Conservation (phyloP, 2,113 vertebrate genomes). For the Poeciliopsis prolifica region DNA sequence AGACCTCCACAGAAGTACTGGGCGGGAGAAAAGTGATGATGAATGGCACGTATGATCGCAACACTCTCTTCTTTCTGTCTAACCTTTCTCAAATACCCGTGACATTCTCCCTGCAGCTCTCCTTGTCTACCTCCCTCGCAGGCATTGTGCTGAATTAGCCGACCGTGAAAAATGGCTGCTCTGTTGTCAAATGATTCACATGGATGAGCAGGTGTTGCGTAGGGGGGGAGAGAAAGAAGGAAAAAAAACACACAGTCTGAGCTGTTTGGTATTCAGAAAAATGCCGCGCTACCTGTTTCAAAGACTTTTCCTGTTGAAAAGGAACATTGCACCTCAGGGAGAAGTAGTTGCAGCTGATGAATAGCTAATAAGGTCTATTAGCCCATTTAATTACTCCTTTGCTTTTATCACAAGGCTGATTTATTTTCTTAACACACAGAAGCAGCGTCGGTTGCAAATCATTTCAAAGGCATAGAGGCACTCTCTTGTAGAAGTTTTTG, state of each 20-base stretch:
- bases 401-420: constrained; percentile 48
- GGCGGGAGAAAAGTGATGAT: constrained; percentile 39
- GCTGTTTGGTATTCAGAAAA: constrained; percentile 61
- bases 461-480: constrained; percentile 23
- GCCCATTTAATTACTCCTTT: constrained; percentile 60
- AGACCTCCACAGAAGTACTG: constrained; percentile 2
- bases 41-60: constrained; percentile 38
- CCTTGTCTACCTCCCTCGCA: constrained; percentile 35
- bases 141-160: constrained; percentile 53
- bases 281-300: constrained; percentile 38
- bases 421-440: constrained; percentile 43
- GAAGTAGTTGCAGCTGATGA: constrained; percentile 45
- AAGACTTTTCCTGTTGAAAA: constrained; percentile 42
- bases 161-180: constrained; percentile 48
- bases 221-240: background rate
- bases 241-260: background rate
- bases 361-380: constrained; percentile 66
- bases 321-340: constrained; percentile 37
- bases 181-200: constrained; percentile 64
- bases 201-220: constrained; percentile 13
- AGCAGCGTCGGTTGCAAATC: constrained; percentile 14
- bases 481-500: constrained; percentile 24
- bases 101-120: constrained; percentile 46
- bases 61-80: constrained; percentile 37
- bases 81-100: constrained; percentile 64